Base-by-base conservation (phyloP, 2,888 invertebrate genomes). In the Proisotoma minuta region DNA sequence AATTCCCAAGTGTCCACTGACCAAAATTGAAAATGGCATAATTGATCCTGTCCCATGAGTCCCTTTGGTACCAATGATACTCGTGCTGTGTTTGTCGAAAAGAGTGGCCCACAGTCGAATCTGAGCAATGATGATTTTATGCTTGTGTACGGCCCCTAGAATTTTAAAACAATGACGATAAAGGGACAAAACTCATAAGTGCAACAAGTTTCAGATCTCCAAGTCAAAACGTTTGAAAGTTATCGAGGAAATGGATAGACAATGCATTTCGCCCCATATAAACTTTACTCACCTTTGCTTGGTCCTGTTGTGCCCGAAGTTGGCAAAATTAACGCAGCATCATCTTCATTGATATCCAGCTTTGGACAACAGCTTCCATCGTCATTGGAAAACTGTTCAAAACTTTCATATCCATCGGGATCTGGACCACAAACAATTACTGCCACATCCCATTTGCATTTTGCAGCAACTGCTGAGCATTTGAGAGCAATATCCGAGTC, bases 291-390 rank as follows among this genome's bases (percentile, higher is more conserved):
- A 58, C 50, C 47, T 18, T 65, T 63, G 57, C 59, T 57, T 5
- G 43, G 56, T 28, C 69, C 71, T 12, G 71, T 71, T 0, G 69
- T 70, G 10, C 71, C 71, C 24, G 63, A 63, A 0, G 71, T 71
- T 27, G 69, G 69, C 3, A 71, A 57, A 39, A 71, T 66, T 2
- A 71, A n/a, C 1, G 69, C 66, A 0, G 63, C 50, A 27, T 71
- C 69, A 20, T 63, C 52, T 20, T 50, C 56, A 3, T 51, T 54
- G 4, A 62, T 27, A 2, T 34, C 39, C 3, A 63, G 5, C 27
- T 49, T 53, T 12, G 69, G 71, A 20, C 48, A 57, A 62, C 50
- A 59, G n/a, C n/a, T n/a, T 27, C 60, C 61, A 34, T 66, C 65
- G 40, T 63, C 65, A 15, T 52, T 22, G 48, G 64, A 47, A n/a